Percentiles rank a stretch among this genome's conserved stretches.
Evolutionary conservation across 2,888 invertebrate species (phyloP).

Genomic region (Cosmia pyralina): DNA sequence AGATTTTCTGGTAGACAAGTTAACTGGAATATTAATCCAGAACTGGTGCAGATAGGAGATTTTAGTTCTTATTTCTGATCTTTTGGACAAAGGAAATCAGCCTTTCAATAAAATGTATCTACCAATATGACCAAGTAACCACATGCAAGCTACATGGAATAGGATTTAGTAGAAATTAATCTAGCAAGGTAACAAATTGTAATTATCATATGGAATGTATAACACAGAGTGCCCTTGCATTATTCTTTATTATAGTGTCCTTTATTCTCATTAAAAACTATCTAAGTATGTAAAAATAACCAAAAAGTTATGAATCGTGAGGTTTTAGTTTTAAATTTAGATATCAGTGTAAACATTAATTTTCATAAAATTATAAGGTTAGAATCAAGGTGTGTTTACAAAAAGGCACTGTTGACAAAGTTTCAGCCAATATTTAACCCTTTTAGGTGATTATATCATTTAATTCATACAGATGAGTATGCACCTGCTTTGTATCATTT

Average conservation of each 20-base stretch:
- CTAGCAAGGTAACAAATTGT: slow-evolving; percentile 90
- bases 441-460: not conserved
- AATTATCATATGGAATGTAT: slow-evolving; percentile 83
- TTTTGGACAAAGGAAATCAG: too few relatives aligned
- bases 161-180: slow-evolving; percentile 81
- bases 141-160: slow-evolving; percentile 78
- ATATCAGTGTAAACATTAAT: not conserved
- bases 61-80: too few relatives aligned
- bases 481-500: not conserved
- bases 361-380: slow-evolving; percentile 15
- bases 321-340: not conserved
- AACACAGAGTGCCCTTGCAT: slow-evolving; percentile 90
- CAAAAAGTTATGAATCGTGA: not conserved
- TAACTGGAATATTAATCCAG: too few relatives aligned
- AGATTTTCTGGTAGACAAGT: too few relatives aligned
- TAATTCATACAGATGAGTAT: not conserved
- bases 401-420: slow-evolving; percentile 39
- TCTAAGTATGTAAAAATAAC: too few relatives aligned
- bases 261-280: not conserved
- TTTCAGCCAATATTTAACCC: not conserved
- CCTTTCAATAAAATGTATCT: slow-evolving; percentile 73
- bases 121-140: slow-evolving; percentile 83
- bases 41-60: too few relatives aligned
- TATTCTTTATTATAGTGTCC: not conserved
- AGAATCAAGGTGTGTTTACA: slow-evolving; percentile 34